Conservation (phyloP, 2,113 vertebrate species). For the Manacus vitellinus region DNA sequence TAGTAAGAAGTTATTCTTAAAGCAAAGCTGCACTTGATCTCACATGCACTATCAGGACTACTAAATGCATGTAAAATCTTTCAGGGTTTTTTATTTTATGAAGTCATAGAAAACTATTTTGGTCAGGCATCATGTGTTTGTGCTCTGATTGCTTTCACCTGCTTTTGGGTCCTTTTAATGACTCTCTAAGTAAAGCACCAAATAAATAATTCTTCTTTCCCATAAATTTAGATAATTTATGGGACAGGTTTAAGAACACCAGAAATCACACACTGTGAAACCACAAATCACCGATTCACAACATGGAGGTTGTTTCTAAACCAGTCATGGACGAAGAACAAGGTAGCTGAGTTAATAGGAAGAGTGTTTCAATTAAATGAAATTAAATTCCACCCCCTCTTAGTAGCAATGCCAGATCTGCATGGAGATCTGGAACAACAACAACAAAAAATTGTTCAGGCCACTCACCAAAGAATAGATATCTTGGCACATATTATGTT, state of each 20-base stretch:
- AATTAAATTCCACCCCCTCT: not conserved
- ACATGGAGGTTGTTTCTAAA: conserved; percentile 11
- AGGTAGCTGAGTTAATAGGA: conserved; percentile 26
- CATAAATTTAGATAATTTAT: conserved; percentile 49
- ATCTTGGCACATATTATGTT: not conserved
- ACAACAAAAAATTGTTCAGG: not conserved
- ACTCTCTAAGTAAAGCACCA: not conserved
- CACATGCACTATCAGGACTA: conserved; percentile 32
- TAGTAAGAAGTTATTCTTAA: conserved; percentile 14
- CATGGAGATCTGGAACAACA: not conserved
- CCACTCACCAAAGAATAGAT: not conserved
- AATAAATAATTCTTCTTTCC: conserved; percentile 51
- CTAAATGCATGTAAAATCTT: not conserved
- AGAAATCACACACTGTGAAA: conserved; percentile 40
- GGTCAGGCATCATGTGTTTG: not conserved
- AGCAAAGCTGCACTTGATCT: conserved; percentile 27
- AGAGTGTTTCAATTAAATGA: conserved; percentile 49
- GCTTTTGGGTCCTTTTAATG: not conserved
- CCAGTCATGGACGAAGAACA: conserved; percentile 7
- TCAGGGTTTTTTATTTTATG: not conserved
- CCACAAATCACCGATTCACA: conserved; percentile 60
- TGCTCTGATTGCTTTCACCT: conserved; percentile 15
- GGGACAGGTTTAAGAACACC: conserved; percentile 37
- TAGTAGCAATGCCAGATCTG: not conserved
- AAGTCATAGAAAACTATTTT: conserved; percentile 26